Evolutionary conservation across 1,140 invertebrate species (phyloP).

Genomic region (Papilio machaon): DNA sequence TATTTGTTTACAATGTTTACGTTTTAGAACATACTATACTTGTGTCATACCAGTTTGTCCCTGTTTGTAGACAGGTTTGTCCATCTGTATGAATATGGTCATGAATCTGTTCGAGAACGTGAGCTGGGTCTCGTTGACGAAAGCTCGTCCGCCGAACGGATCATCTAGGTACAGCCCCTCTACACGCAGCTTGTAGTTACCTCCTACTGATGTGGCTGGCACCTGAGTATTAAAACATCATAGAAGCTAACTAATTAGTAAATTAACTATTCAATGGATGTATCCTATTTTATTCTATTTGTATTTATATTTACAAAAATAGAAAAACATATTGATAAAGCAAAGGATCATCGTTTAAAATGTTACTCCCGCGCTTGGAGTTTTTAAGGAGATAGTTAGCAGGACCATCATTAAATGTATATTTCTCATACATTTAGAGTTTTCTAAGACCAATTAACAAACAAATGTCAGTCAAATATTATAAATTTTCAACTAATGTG

Average conservation of each 20-base stretch:
- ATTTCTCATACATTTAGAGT: too few relatives aligned
- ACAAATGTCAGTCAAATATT: too few relatives aligned
- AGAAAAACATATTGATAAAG: too few relatives aligned
- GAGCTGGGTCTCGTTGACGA: conserved; percentile 91
- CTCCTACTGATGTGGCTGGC: conserved; percentile 90
- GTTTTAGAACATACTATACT: not conserved
- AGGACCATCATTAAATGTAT: too few relatives aligned
- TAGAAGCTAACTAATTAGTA: too few relatives aligned
- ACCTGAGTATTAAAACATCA: conserved; percentile 79
- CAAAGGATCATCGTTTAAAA: too few relatives aligned
- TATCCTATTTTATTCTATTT: too few relatives aligned
- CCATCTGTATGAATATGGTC: conserved; percentile 97
- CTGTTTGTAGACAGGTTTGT: conserved; percentile 98
- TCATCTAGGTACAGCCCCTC: conserved; percentile 93
- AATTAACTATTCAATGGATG: too few relatives aligned
- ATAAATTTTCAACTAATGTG: not conserved
- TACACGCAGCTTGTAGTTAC: conserved; percentile 92
- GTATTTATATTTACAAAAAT: too few relatives aligned
- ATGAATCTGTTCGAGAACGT: conserved; percentile 92
- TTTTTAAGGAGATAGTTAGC: not conserved
- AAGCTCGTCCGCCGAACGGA: conserved; percentile 91
- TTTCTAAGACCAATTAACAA: too few relatives aligned
- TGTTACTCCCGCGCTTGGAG: not conserved
- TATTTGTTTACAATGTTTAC: too few relatives aligned
- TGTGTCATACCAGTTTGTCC: conserved; percentile 88